phyloP scores from a whole-genome alignment of 2,797 vertebrate species.

The Lepilemur ruficaudatus region DNA sequence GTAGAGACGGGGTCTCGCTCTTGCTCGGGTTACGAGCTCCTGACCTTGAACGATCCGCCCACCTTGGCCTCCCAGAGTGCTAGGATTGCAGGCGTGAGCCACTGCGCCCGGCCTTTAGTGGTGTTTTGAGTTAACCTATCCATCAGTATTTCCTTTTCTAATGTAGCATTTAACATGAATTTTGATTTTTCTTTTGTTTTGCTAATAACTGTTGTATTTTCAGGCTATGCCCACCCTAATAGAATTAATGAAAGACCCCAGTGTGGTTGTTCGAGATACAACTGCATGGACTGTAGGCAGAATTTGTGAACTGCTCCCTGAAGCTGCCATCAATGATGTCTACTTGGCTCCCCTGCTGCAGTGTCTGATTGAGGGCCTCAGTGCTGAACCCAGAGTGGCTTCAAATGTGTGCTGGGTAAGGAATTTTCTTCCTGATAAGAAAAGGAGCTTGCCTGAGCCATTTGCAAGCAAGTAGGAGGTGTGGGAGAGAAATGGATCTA shows the following conservation, averaged over 20 bases:
- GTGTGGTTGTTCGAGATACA: constrained; percentile 97
- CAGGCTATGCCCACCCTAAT: constrained; percentile 98
- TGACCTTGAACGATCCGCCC: no score
- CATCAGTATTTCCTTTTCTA: not conserved
- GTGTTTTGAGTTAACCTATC: not conserved
- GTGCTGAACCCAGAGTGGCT: constrained; percentile 95
- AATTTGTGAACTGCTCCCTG: constrained; percentile 97
- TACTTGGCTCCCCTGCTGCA: constrained; percentile 95
- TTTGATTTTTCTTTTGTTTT: constrained; percentile 2
- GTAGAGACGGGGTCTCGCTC: no score
- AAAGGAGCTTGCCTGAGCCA: not conserved
- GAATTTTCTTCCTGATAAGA: not conserved
- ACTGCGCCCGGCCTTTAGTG: not conserved
- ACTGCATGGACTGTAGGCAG: constrained; percentile 97
- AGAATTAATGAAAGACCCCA: constrained; percentile 98
- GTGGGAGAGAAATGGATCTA: constrained; percentile 10
- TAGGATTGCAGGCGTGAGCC: no score
- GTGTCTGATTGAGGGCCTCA: constrained; percentile 97
- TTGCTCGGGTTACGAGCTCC: no score
- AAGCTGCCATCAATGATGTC: constrained; percentile 96
- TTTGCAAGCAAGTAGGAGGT: not conserved
- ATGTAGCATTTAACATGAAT: not conserved
- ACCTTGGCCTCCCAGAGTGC: no score
- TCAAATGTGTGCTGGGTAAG: constrained; percentile 99
- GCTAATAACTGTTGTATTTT: not conserved